Evolutionary conservation across 2,797 vertebrate species (phyloP).

Genomic region (Protosalanx chinensis): DNA sequence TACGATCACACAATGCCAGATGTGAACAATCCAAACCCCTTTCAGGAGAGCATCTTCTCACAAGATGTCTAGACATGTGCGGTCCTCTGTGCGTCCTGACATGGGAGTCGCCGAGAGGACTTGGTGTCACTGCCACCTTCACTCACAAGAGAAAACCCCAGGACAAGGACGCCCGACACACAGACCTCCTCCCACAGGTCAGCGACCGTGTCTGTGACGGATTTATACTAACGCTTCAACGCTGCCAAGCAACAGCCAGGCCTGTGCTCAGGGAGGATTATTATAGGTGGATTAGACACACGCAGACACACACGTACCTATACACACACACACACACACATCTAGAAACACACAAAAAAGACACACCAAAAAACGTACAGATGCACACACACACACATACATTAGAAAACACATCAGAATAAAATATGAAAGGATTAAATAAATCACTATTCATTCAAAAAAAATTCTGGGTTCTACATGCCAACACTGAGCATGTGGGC

Average conservation of each 20-base stretch:
- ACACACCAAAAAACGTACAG: slow-evolving; percentile 11
- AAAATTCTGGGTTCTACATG: slow-evolving; percentile 45
- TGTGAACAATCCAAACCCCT: background rate
- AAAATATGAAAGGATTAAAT: slow-evolving; percentile 46
- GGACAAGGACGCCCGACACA: background rate
- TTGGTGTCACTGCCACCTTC: background rate
- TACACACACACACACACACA: slow-evolving; percentile 6
- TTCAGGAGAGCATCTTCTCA: background rate
- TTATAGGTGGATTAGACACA: slow-evolving; percentile 5
- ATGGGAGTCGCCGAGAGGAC: too few species aligned
- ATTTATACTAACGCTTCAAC: background rate
- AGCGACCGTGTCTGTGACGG: background rate
- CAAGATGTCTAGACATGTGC: too few species aligned
- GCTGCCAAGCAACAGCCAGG: slow-evolving; percentile 4
- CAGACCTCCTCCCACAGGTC: background rate
- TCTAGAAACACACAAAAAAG: slow-evolving; percentile 1
- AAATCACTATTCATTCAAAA: slow-evolving; percentile 44
- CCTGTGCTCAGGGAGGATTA: background rate
- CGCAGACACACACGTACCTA: background rate
- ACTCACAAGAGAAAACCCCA: too few species aligned
- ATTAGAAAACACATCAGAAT: background rate
- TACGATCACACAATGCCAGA: background rate
- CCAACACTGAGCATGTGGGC: slow-evolving; percentile 16
- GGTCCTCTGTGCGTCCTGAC: too few species aligned
- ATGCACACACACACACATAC: background rate